Percentiles rank a stretch among this genome's conserved stretches.
These are phyloP conservation scores for Odontomyia ornata DNA, from an alignment of 2,888 invertebrate species.

Conservation along the genomic window DNA sequence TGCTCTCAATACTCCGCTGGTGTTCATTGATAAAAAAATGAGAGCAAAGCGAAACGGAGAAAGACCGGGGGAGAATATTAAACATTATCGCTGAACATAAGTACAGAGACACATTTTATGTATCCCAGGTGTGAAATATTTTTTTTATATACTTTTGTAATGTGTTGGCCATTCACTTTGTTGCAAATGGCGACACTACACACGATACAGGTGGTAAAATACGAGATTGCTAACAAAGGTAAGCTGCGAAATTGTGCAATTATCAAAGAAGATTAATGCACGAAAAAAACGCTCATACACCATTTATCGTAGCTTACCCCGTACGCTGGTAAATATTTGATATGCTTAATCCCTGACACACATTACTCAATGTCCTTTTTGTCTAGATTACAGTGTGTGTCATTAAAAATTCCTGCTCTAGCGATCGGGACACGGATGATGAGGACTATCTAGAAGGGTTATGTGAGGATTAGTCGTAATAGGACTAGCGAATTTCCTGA, in stretches of 20 bases:
- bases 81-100: background rate
- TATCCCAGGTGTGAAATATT: conserved; percentile 3
- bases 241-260: conserved; percentile 4
- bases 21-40: too few species aligned
- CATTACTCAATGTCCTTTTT: background rate
- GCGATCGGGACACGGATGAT: too few species aligned
- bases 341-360: conserved; percentile 2
- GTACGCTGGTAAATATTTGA: background rate
- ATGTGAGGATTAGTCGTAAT: too few species aligned
- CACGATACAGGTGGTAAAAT: background rate
- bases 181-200: too few species aligned
- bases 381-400: too few species aligned
- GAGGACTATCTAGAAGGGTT: too few species aligned
- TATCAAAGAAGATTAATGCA: background rate
- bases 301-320: background rate
- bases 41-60: background rate
- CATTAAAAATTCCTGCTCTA: too few species aligned
- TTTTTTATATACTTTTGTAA: too few species aligned
- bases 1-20: background rate
- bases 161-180: too few species aligned
- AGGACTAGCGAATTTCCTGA: too few species aligned
- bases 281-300: background rate
- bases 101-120: background rate
- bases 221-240: background rate
- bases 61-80: background rate